A percentile compares a stretch with the other conserved stretches of the same genome.
Evolutionary conservation across 1,140 invertebrate species (phyloP).

Genomic region (Scylla paramamosain): DNA sequence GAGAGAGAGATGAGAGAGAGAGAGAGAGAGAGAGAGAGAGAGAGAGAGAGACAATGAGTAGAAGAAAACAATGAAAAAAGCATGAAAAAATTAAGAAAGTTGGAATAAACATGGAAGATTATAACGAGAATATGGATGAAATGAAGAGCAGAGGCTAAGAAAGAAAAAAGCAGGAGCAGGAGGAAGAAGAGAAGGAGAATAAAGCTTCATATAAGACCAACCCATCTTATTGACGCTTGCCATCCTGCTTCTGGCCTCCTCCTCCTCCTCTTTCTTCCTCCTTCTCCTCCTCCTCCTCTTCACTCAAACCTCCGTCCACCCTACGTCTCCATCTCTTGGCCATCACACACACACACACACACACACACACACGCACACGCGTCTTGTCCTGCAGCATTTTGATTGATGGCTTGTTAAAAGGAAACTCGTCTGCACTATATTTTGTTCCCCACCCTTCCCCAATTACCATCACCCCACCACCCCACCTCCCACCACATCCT

Average conservation of each 20-base stretch:
- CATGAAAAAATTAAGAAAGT: too few relatives aligned
- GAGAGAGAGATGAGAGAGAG: background rate
- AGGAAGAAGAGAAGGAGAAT: background rate
- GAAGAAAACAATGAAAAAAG: too few relatives aligned
- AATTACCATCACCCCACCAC: background rate
- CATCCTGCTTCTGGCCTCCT: background rate
- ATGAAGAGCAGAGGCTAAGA: background rate
- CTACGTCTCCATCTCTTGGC: background rate
- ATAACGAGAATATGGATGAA: background rate
- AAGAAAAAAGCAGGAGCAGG: background rate
- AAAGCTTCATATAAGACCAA: background rate
- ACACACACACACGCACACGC: conserved; percentile 31
- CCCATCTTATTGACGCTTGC: background rate
- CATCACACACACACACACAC: conserved; percentile 38
- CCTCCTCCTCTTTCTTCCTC: background rate
- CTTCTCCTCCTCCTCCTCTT: background rate
- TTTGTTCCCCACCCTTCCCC: background rate
- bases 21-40: background rate
- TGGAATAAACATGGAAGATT: too few relatives aligned
- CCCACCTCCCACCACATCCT: background rate
- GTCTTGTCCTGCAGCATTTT: background rate
- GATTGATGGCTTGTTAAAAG: conserved; percentile 15
- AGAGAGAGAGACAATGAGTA: background rate
- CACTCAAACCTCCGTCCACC: background rate
- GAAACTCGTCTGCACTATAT: background rate